Conservation (phyloP, 2,797 vertebrate species). For the Gila robusta region DNA sequence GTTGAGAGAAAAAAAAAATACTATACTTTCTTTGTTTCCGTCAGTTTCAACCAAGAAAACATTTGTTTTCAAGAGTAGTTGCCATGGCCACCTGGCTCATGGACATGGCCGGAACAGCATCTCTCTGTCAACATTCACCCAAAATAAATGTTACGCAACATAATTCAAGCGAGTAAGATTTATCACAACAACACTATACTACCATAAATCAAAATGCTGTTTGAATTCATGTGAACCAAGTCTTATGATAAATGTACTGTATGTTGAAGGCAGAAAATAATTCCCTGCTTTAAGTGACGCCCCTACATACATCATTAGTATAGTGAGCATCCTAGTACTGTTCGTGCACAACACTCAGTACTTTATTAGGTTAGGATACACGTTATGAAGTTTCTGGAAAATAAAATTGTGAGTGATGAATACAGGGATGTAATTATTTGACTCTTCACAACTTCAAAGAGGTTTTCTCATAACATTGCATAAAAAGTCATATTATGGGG, state of each 20-base stretch:
- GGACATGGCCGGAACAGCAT: constrained; percentile 55
- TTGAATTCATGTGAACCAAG: constrained; percentile 24
- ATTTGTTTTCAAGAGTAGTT: constrained; percentile 70
- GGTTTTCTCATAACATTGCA: neutral
- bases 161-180: neutral
- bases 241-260: constrained; percentile 10
- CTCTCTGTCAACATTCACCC: constrained; percentile 63
- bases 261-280: constrained; percentile 21
- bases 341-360: neutral
- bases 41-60: constrained; percentile 65
- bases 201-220: constrained; percentile 14
- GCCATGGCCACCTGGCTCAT: constrained; percentile 68
- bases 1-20: neutral
- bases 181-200: neutral
- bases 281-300: neutral
- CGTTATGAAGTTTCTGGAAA: neutral
- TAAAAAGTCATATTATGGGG: neutral
- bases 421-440: constrained; percentile 13
- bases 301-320: neutral
- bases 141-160: constrained; percentile 70
- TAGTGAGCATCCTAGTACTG: neutral
- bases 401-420: constrained; percentile 6
- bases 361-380: neutral
- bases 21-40: constrained; percentile 27
- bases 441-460: neutral